Evolutionary conservation across 2,113 vertebrate species (phyloP).

Genomic region (Xiphophorus maculatus): DNA sequence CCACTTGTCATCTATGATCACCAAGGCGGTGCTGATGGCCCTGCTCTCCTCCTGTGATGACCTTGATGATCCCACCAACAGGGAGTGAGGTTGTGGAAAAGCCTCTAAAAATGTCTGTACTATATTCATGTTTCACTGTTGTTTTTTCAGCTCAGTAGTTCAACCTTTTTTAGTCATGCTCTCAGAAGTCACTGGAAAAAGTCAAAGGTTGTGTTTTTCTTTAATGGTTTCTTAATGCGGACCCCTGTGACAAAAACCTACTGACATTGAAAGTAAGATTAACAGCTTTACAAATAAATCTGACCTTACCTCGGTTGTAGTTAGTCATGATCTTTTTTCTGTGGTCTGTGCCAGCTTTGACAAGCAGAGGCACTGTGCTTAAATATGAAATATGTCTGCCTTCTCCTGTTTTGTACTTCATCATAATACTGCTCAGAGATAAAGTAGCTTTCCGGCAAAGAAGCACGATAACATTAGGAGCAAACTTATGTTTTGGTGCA

Average conservation of each 20-base stretch:
- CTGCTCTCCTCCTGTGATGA: constrained; percentile 46
- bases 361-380: constrained; percentile 25
- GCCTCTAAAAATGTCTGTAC: constrained; percentile 30
- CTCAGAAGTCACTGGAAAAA: constrained; percentile 18
- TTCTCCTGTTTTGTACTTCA: constrained; percentile 34
- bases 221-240: constrained; percentile 31
- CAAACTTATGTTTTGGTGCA: not conserved
- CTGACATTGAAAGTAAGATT: constrained; percentile 54
- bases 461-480: constrained; percentile 3
- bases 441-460: constrained; percentile 14
- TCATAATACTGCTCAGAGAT: constrained; percentile 10
- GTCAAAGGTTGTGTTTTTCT: constrained; percentile 45
- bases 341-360: constrained; percentile 33
- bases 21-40: constrained; percentile 40
- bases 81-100: constrained; percentile 46
- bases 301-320: constrained; percentile 58
- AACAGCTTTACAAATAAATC: constrained; percentile 63
- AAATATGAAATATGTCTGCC: constrained; percentile 39
- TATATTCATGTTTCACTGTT: constrained; percentile 33
- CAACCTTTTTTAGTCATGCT: constrained; percentile 40
- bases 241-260: constrained; percentile 28
- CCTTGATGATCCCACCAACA: constrained; percentile 63
- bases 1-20: constrained; percentile 51
- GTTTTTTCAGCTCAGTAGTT: constrained; percentile 58
- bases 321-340: constrained; percentile 44